Conservation (phyloP, 2,113 vertebrate species). For the Gulo gulo region DNA sequence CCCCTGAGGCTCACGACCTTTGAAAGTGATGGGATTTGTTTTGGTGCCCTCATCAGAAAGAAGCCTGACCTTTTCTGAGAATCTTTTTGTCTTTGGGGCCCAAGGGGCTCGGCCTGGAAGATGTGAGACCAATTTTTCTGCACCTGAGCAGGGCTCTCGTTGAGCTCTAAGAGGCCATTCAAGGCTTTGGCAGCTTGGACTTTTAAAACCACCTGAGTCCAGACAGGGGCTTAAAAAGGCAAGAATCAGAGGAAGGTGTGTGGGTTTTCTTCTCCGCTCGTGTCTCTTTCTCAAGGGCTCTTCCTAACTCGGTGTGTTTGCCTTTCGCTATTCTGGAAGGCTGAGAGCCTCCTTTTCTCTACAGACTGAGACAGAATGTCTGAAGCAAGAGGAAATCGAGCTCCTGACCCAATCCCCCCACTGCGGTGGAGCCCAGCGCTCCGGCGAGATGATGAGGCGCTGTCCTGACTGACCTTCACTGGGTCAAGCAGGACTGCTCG, state of each 20-base stretch:
- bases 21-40: neutral
- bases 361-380: conserved; percentile 22
- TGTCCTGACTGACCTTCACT: neutral
- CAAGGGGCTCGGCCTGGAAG: neutral
- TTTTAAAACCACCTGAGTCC: neutral
- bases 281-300: conserved; percentile 3
- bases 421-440: neutral
- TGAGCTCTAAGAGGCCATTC: neutral
- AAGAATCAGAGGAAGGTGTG: neutral
- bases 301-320: conserved; percentile 43
- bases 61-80: conserved; percentile 3
- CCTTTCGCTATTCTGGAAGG: conserved; percentile 1
- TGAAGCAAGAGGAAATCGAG: neutral
- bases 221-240: neutral
- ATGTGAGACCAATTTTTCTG: neutral
- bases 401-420: neutral
- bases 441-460: neutral
- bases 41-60: neutral
- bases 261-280: neutral
- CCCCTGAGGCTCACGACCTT: neutral
- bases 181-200: neutral
- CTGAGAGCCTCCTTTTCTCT: neutral
- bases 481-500: neutral
- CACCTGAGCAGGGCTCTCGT: neutral
- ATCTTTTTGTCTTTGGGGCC: neutral